Percentiles rank a stretch among this genome's conserved stretches.
These are phyloP conservation scores for Drosophila erecta DNA, from an alignment of 1,140 invertebrate genomes.

Conservation along the genomic window DNA sequence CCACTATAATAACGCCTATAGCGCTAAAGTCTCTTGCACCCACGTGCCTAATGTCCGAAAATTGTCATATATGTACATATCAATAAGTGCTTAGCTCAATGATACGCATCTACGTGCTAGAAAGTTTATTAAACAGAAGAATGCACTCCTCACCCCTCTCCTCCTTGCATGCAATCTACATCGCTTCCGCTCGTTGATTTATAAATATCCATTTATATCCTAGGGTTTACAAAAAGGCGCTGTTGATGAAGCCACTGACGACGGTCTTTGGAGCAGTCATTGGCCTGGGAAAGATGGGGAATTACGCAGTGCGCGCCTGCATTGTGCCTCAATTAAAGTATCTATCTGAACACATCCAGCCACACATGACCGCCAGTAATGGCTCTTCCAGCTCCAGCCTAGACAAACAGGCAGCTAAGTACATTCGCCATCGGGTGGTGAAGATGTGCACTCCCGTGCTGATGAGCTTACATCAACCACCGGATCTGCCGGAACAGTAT, in stretches of 20 bases:
- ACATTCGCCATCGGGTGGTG: slow-evolving; percentile 48
- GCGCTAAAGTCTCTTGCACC: too few relatives aligned
- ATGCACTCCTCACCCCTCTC: too few relatives aligned
- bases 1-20: too few relatives aligned
- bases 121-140: too few relatives aligned
- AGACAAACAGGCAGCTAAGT: slow-evolving; percentile 19
- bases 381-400: neutral
- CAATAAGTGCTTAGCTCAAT: too few relatives aligned
- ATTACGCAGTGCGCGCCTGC: slow-evolving; percentile 18
- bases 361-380: neutral
- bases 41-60: too few relatives aligned
- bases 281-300: slow-evolving; percentile 48
- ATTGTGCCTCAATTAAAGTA: slow-evolving; percentile 30
- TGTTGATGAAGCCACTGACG: slow-evolving; percentile 11
- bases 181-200: too few relatives aligned
- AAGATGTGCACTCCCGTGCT: slow-evolving; percentile 49
- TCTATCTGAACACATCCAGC: slow-evolving; percentile 26
- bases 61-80: too few relatives aligned
- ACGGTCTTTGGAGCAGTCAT: slow-evolving; percentile 51
- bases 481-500: slow-evolving; percentile 18
- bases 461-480: neutral
- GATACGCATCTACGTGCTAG: too few relatives aligned
- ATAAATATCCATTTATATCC: neutral
- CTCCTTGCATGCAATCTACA: neutral
- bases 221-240: slow-evolving; percentile 36